Evolutionary conservation across 2,888 invertebrate genomes (phyloP), one percentile per base, ranked within the genome.

Genomic region (Platypus cylindrus): DNA sequence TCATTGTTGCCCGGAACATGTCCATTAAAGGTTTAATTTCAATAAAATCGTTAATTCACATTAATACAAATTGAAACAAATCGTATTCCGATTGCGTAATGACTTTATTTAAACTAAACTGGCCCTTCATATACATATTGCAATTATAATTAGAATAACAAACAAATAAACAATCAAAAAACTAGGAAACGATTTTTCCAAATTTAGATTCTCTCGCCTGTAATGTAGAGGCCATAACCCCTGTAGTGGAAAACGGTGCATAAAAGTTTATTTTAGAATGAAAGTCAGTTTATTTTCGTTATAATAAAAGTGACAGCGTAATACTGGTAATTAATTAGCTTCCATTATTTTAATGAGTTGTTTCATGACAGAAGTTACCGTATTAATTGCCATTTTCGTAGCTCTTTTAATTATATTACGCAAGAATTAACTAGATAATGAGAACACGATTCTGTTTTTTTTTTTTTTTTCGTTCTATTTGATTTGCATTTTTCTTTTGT

Each of bases 221-320:
- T 40, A 37, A 33, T 30, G 24, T 17, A 20, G 34, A 37, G 40
- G 40, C 40, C 36, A 40, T 40, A 36, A 40, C 40, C 40, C 36
- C 36, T 27, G 17, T 23, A 28, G 27, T 4, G 8, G 12, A 8
- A 14, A 36, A 17, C 32, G 25, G 38, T 31, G 33, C 32, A 31
- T 37, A 30, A 31, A 38, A 34, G 36, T 40, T 40, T 36, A 36
- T 40, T 40, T 40, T 36, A 30, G 37, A 40, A 34, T 30, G 31
- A 36, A 36, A 40, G 36, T 30, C 22, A 29, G 40, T 40, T 40
- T 40, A 40, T 40, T 40, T 40, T 40, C 40, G 40, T 40, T 40
- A 40, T 40, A 37, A 40, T 40, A 40, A 40, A 40, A 40, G 40
- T 40, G 40, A 40, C 40, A 40, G 40, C 37, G 34, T 40, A 40